Evolutionary conservation across 2,797 vertebrate genomes (phyloP), one percentile per base, ranked within the genome.

Genomic region (Rhinogobio ventralis): DNA sequence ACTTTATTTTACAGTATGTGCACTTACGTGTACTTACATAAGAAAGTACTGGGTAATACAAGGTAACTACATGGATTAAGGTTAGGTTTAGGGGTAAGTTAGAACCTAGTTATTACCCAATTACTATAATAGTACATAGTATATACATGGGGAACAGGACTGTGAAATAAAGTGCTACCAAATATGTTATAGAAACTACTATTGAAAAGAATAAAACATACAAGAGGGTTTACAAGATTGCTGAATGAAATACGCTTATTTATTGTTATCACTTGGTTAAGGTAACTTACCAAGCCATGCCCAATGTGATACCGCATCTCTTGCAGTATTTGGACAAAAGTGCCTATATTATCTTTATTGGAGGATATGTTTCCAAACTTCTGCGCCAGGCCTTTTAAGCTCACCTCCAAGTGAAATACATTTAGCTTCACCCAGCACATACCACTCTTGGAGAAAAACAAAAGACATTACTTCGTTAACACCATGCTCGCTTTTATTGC

Each of bases 281-380:
- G 6, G 49, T 23, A 75, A 74, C 85, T 90, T 62, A 88, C 86
- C 81, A 89, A 83, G 42, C 39, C 33, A 46, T 75, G 20, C 71
- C 82, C 87, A 88, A 95, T 92, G 62, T 91, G 89, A 86, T 92
- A 85, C 72, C 94, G 92, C 80, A 95, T 91, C 73, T 95, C 94
- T 87, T 93, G 91, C 82, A 96, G 88, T 91, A 95, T 95, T 86
- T 93, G 88, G 78, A 95, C 91, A 74, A 95, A 92, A 68, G 94
- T 94, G 68, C 88, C 92, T 86, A 96, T 95, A 87, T 95, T 90
- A 79, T 94, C 92, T 90, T 91, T 94, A 91, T 96, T 96, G 86
- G 95, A 94, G 85, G 95, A 95, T 91, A 95, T 93, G 85, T 96
- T 95, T 86, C 95, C 95, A 93, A 96, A 96, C 91, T 94, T 95